These are phyloP conservation scores for Dipus sagitta DNA, from an alignment of 2,797 vertebrate genomes.

Conservation along the genomic window DNA sequence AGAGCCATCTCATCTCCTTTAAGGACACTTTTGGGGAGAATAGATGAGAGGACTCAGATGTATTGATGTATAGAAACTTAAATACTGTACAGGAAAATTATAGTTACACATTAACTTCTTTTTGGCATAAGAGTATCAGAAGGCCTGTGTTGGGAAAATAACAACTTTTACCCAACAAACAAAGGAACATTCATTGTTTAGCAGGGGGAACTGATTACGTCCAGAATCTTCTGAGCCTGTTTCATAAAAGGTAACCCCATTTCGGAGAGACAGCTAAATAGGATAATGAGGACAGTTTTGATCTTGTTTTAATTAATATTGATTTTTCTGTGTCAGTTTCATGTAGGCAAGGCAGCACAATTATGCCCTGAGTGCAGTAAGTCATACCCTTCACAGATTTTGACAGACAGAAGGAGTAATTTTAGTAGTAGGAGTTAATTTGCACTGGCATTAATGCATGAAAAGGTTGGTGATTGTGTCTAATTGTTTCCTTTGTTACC, in stretches of 20 bases:
- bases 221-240: not conserved
- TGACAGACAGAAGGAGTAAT: slow-evolving; percentile 80
- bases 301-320: slow-evolving; percentile 78
- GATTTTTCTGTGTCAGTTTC: slow-evolving; percentile 79
- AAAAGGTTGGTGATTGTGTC: slow-evolving; percentile 59
- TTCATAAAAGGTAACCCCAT: slow-evolving; percentile 30
- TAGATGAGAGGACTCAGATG: no score
- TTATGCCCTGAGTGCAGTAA: slow-evolving; percentile 73
- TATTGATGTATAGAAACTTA: not conserved
- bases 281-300: slow-evolving; percentile 73
- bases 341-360: slow-evolving; percentile 60
- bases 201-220: not conserved
- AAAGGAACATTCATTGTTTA: not conserved
- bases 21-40: no score
- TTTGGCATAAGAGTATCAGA: not conserved
- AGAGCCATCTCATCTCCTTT: no score
- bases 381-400: slow-evolving; percentile 68
- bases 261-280: slow-evolving; percentile 65
- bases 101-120: not conserved
- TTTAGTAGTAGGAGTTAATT: slow-evolving; percentile 79
- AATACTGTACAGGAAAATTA: not conserved
- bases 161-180: not conserved
- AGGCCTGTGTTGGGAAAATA: not conserved
- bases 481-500: slow-evolving; percentile 80
- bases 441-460: slow-evolving; percentile 73